A percentile compares a stretch with the other conserved stretches of the same genome.
These are phyloP conservation scores for Drosophila macrothrix DNA, from an alignment of 2,888 invertebrate genomes.

Conservation along the genomic window DNA sequence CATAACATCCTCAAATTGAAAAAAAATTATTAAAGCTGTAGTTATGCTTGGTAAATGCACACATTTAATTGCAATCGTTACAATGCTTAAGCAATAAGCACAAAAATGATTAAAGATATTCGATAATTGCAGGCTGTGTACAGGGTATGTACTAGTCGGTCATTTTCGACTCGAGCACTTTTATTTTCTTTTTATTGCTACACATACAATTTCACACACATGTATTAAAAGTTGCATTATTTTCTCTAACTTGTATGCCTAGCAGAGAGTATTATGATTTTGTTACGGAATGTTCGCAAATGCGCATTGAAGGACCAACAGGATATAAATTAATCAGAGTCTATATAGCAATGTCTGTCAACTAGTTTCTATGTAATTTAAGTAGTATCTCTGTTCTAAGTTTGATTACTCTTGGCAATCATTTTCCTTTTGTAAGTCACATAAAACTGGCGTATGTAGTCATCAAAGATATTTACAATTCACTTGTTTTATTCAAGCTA, in stretches of 20 bases:
- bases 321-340: not conserved
- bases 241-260: constrained; percentile 12
- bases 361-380: not conserved
- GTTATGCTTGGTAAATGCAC: not conserved
- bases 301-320: constrained; percentile 11
- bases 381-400: constrained; percentile 1
- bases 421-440: not conserved
- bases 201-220: constrained; percentile 8
- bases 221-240: constrained; percentile 21
- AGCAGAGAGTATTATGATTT: constrained; percentile 21
- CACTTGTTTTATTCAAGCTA: not conserved
- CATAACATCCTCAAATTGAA: not conserved
- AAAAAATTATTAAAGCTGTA: not conserved
- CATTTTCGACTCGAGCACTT: constrained; percentile 8
- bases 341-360: constrained; percentile 5
- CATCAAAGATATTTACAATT: not conserved
- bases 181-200: constrained; percentile 7
- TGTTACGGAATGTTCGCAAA: constrained; percentile 5
- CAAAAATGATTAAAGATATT: not conserved
- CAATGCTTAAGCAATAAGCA: not conserved
- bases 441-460: not conserved
- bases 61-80: not conserved
- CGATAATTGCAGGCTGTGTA: constrained; percentile 1
- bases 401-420: not conserved
- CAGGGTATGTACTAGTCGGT: constrained; percentile 7